Evolutionary conservation across 2,888 invertebrate species (phyloP), one percentile per base, ranked within the genome.

Genomic region (Volucella inflata): DNA sequence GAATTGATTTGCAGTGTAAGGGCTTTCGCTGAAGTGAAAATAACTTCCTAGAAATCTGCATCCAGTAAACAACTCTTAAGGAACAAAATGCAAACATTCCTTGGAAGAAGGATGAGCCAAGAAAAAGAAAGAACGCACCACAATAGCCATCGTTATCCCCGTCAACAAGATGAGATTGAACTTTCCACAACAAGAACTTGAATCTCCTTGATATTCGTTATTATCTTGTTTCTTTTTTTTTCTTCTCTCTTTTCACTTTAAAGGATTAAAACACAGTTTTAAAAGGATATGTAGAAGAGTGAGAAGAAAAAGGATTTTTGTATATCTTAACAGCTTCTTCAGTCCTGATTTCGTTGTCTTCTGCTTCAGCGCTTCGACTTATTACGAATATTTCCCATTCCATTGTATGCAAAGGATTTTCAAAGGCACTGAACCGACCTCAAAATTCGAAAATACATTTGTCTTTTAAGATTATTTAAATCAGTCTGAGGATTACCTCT

Each of bases 181-280:
- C 80, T 84, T 79, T 67, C 48, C 55, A 67, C 67, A 84, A 84
- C 71, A 84, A 84, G 75, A 70, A 79, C 53, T 64, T 65, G 30
- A 84, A 84, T 79, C 75, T 75, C 70, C 79, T 84, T 84, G 84
- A 70, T 65, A 84, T 80, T 79, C 71, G 65, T 84, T 71, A 79
- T 79, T 65, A 72, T 75, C 60, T 65, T 65, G n/a, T 68, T 72
- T 71, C 42, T 42, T 38, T 57, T 14, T 6, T 21, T 11, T 50
- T 62, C 72, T 64, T 36, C 48, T 48, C 12, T 10, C 67, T 36
- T 12, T 57, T 55, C 50, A 68, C 67, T 78, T 68, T 44, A 10
- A 53, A 40, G 53, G 77, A 55, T 77, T 67, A 62, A 59, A 30
- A 62, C 40, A 62, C 30, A 12, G n/a, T 40, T 9, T 57, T 48